A percentile compares a stretch with the other conserved stretches of the same genome.
Conservation (phyloP, 2,113 vertebrate genomes). For the Bos javanicus region DNA sequence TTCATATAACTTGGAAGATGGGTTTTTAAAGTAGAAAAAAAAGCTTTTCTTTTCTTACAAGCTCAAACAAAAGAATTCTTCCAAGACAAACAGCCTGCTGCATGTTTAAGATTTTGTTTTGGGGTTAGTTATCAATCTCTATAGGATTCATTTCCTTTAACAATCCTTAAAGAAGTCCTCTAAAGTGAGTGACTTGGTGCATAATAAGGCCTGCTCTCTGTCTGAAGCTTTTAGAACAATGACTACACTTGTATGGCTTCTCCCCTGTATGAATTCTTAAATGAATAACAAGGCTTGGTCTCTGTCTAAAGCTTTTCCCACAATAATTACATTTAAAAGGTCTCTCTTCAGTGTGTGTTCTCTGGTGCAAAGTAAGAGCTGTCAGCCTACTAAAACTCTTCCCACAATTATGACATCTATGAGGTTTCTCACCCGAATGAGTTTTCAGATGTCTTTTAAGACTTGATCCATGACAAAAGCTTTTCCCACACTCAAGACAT, state of each 20-base stretch:
- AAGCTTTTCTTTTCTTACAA: background rate
- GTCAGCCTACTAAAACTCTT: slow-evolving; percentile 69
- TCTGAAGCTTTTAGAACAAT: slow-evolving; percentile 71
- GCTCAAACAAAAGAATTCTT: slow-evolving; percentile 40
- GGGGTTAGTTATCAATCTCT: slow-evolving; percentile 28
- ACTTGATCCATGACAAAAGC: slow-evolving; percentile 72
- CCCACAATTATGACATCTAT: slow-evolving; percentile 66
- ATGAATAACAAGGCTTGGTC: slow-evolving; percentile 67
- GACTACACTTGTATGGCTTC: slow-evolving; percentile 73
- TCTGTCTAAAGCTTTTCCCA: slow-evolving; percentile 72
- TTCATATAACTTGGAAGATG: slow-evolving; percentile 14
- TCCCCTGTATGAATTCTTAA: slow-evolving; percentile 73
- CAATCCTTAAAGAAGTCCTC: slow-evolving; percentile 59
- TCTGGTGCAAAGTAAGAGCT: slow-evolving; percentile 70
- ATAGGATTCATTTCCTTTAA: background rate
- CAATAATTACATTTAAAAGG: slow-evolving; percentile 72
- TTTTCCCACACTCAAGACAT: slow-evolving; percentile 69
- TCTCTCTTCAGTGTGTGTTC: slow-evolving; percentile 72
- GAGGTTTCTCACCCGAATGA: slow-evolving; percentile 70
- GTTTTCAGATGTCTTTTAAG: slow-evolving; percentile 72
- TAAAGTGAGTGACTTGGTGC: slow-evolving; percentile 71
- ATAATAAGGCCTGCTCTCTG: slow-evolving; percentile 71
- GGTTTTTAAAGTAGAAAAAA: slow-evolving; percentile 2
- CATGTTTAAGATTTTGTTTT: background rate
- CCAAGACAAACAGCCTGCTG: slow-evolving; percentile 24